Percentiles rank a stretch among this genome's conserved stretches.
These are phyloP conservation scores for Cecropterus lyciades DNA, from an alignment of 1,140 invertebrate species.

Conservation along the genomic window DNA sequence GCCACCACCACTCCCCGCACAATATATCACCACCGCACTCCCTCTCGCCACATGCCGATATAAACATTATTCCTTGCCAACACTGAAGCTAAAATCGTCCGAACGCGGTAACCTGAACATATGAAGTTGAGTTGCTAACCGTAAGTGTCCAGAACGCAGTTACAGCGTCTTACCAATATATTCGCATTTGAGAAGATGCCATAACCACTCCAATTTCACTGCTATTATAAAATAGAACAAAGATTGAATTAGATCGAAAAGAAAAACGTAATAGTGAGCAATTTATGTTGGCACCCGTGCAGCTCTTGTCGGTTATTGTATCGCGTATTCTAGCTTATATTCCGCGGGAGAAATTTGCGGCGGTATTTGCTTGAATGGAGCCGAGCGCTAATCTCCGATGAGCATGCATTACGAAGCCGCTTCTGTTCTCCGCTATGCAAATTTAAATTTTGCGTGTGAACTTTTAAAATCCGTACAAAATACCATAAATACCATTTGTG, in stretches of 20 bases:
- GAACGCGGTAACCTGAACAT: neutral
- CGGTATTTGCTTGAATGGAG: constrained; percentile 42
- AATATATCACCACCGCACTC: neutral
- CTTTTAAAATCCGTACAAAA: too few species aligned
- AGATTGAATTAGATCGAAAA: neutral
- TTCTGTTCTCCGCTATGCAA: constrained; percentile 37
- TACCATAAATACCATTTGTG: too few species aligned
- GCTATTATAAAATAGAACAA: neutral
- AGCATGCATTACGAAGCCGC: constrained; percentile 33
- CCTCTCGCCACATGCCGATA: constrained; percentile 1
- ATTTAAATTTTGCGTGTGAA: constrained; percentile 30
- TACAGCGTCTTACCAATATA: neutral
- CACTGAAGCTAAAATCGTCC: constrained; percentile 6
- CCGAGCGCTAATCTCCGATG: constrained; percentile 48
- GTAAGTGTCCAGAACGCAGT: constrained; percentile 2
- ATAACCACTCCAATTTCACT: constrained; percentile 7
- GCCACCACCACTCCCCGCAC: constrained; percentile 14
- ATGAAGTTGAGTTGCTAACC: constrained; percentile 23
- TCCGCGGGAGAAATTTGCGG: constrained; percentile 37
- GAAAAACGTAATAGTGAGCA: neutral
- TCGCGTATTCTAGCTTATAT: constrained; percentile 33
- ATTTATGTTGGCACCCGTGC: constrained; percentile 1
- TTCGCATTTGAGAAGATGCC: neutral
- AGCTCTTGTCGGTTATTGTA: constrained; percentile 44
- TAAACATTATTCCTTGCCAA: neutral